Evolutionary conservation across 2,113 vertebrate genomes (phyloP).

Genomic region (Speoplatyrhinus poulsoni): DNA sequence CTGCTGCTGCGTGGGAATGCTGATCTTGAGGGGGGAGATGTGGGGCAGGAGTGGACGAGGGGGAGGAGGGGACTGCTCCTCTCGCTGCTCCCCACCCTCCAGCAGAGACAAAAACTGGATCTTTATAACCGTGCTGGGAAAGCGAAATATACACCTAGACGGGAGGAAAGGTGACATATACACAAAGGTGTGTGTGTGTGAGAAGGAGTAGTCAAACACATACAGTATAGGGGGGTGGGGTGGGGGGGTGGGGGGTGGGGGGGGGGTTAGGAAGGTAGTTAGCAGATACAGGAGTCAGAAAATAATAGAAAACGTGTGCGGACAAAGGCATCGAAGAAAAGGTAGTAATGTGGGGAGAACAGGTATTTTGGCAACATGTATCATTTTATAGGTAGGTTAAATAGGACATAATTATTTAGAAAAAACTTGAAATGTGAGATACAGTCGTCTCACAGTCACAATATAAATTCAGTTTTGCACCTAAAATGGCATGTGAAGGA

Average conservation of each 20-base stretch:
- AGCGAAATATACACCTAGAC: slow-evolving; percentile 91
- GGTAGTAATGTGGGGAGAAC: background rate
- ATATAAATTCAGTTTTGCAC: too few species aligned
- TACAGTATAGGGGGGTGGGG: background rate
- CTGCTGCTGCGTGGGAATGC: slow-evolving; percentile 84
- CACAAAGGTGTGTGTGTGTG: background rate
- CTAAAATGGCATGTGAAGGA: too few species aligned
- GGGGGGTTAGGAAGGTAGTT: background rate
- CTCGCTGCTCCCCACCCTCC: slow-evolving; percentile 80
- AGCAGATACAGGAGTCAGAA: background rate
- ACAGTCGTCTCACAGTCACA: too few species aligned
- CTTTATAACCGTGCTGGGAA: slow-evolving; percentile 97
- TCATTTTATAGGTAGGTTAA: too few species aligned
- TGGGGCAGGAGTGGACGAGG: slow-evolving; percentile 88
- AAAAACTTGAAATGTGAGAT: too few species aligned
- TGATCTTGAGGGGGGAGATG: slow-evolving; percentile 96
- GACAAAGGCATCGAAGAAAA: background rate
- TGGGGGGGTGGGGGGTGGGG: background rate
- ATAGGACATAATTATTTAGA: too few species aligned
- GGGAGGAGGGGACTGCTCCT: slow-evolving; percentile 83
- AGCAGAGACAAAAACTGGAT: slow-evolving; percentile 92
- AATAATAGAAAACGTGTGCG: background rate
- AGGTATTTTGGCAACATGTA: background rate
- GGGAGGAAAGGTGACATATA: background rate
- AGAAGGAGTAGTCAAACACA: background rate